These are phyloP conservation scores for Pegea sp. DNA, from an alignment of 23 tunicate genomes.

Conservation along the genomic window DNA sequence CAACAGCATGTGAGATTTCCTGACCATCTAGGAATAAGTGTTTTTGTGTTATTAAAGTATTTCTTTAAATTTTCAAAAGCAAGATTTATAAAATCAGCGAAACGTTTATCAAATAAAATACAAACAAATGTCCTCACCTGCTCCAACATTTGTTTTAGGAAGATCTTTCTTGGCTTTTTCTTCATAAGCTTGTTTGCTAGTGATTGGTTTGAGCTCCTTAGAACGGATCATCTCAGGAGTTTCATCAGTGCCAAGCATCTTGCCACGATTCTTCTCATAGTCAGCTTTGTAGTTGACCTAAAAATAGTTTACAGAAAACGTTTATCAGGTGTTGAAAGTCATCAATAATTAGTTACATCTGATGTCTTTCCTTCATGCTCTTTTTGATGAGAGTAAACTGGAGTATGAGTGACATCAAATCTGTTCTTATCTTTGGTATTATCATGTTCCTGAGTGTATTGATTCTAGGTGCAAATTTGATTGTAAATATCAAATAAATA, in stretches of 20 bases:
- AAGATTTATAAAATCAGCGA: not conserved
- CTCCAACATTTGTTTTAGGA: conserved; percentile 12
- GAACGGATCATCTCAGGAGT: conserved; percentile 69
- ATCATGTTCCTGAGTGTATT: conserved; percentile 27
- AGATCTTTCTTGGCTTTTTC: conserved; percentile 36
- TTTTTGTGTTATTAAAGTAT: no score
- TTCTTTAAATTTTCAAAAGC: conserved; percentile 4
- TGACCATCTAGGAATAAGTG: not conserved
- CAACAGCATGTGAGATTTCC: conserved; percentile 10
- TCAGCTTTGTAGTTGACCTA: conserved; percentile 18
- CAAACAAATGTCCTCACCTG: no score
- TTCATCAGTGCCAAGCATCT: conserved; percentile 15
- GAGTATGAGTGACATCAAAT: conserved; percentile 46
- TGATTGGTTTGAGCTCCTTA: conserved; percentile 41
- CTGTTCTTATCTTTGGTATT: conserved; percentile 26
- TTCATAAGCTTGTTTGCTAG: conserved; percentile 29
- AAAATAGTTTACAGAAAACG: no score
- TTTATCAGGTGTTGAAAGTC: no score
- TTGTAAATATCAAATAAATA: no score
- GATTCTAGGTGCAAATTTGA: no score
- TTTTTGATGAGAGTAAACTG: conserved; percentile 21
- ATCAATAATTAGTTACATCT: conserved; percentile 37
- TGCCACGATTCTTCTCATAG: conserved; percentile 5
- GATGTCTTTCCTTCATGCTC: conserved; percentile 15
- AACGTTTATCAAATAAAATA: no score